These are phyloP conservation scores for Sinelater perroti DNA, from an alignment of 2,888 invertebrate genomes.

Conservation along the genomic window DNA sequence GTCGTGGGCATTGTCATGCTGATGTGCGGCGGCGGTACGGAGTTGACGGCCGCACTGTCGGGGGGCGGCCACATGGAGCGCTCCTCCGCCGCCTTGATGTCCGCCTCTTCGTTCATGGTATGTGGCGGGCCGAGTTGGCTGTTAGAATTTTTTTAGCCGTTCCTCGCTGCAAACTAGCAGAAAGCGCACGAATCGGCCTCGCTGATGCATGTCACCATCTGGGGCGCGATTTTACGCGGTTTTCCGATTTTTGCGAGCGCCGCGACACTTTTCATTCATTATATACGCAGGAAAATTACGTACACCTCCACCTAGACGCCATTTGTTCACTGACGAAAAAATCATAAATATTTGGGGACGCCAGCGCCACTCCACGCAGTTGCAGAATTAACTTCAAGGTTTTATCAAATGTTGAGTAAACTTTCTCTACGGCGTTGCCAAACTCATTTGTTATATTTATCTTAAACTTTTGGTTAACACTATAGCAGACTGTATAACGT, in stretches of 20 bases:
- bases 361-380: conserved; percentile 24
- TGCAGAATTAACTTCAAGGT: conserved; percentile 24
- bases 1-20: conserved; percentile 66
- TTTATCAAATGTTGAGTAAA: no score
- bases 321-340: conserved; percentile 61
- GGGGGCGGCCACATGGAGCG: conserved; percentile 56
- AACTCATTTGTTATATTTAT: no score
- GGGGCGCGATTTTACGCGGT: conserved; percentile 27
- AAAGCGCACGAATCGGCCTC: conserved; percentile 21
- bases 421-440: no score
- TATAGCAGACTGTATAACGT: no score
- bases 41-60: conserved; percentile 52
- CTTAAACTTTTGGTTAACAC: no score
- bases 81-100: conserved; percentile 54
- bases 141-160: conserved; percentile 36
- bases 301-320: conserved; percentile 61
- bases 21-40: conserved; percentile 52
- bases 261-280: conserved; percentile 58
- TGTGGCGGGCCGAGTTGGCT: conserved; percentile 32
- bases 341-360: conserved; percentile 29
- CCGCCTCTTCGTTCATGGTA: conserved; percentile 60
- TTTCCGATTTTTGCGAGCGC: conserved; percentile 43
- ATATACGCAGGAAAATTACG: conserved; percentile 56
- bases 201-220: conserved; percentile 18
- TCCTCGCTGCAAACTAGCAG: conserved; percentile 21